Evolutionary conservation across 23 tunicate species (phyloP), one percentile per base, ranked within the genome.

Genomic region (Ciona savignyi): DNA sequence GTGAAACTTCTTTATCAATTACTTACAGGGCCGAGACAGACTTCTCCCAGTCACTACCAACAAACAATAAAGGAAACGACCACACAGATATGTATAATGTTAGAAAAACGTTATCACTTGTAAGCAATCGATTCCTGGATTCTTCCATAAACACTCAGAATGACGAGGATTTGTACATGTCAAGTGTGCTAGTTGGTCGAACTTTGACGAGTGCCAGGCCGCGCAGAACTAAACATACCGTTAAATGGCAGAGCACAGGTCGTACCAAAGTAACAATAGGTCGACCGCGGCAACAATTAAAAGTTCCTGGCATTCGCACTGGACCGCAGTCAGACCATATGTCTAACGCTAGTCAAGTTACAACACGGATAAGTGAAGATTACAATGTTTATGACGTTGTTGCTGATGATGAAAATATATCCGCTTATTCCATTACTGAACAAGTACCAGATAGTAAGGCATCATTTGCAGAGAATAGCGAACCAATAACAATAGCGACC

Each of bases 381-480:
- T 42, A 9, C 15, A 15, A 42, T 42, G 56, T 9, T 42, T 69
- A 69, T 23, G 73, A 69, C 33, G 51, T 24, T 30, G 73, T 69
- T 31, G 73, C 73, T 1, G 56, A 15, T 6, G 56, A 42, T 15
- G 56, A 42, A 9, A 42, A 15, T 42, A 9, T 15, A 6, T 42
- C 27, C 6, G 22, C 22, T 64, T 6, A 64, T 21, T 24, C 27
- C 68, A 64, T 25, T 6, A 26, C 60, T 64, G 77, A 72, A 30
- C 1, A 20, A 1, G 32, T 22, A 1, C 3, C 77, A 25, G 74
- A 1, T 29, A 72, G 27, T 33, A 19, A 35, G 15, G 26, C 29
- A 4, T 28, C 19, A 2, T 42, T 33, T 42, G 33, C 64, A 1
- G 27, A 25, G 3, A 35, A 9, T 21, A 71, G 62, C 23, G 75